Evolutionary conservation across 2,113 vertebrate species (phyloP).

Genomic region (Noturus placidus): DNA sequence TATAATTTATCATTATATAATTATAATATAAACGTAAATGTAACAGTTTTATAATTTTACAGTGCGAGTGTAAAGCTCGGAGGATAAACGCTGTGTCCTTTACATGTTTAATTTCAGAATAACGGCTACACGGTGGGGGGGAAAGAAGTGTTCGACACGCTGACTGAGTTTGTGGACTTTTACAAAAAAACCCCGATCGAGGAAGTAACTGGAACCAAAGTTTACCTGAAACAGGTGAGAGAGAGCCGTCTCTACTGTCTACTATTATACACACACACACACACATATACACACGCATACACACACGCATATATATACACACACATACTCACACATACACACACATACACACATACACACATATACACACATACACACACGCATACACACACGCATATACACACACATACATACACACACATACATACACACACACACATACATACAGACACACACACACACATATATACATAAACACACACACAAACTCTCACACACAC

Average conservation of each 20-base stretch:
- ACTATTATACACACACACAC: neutral
- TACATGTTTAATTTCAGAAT: constrained; percentile 68
- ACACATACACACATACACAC: too few relatives aligned
- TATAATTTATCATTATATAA: too few relatives aligned
- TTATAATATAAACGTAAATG: too few relatives aligned
- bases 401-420: too few relatives aligned
- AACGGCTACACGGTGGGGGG: constrained; percentile 87
- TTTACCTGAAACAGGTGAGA: constrained; percentile 83
- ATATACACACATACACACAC: neutral
- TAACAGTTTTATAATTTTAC: neutral
- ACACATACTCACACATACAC: too few relatives aligned
- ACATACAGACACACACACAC: too few relatives aligned
- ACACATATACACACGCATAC: neutral
- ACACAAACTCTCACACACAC: too few relatives aligned
- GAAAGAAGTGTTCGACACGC: constrained; percentile 79
- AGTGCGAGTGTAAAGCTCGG: too few relatives aligned
- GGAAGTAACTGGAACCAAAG: constrained; percentile 83
- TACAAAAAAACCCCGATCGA: constrained; percentile 89
- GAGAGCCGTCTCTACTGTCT: neutral
- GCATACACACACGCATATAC: too few relatives aligned
- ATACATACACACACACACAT: too few relatives aligned
- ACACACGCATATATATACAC: too few relatives aligned
- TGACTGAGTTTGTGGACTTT: constrained; percentile 87
- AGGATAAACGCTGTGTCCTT: neutral
- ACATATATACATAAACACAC: too few relatives aligned